Evolutionary conservation across 1,140 invertebrate genomes (phyloP).

Genomic region (Calephelis nemesis): DNA sequence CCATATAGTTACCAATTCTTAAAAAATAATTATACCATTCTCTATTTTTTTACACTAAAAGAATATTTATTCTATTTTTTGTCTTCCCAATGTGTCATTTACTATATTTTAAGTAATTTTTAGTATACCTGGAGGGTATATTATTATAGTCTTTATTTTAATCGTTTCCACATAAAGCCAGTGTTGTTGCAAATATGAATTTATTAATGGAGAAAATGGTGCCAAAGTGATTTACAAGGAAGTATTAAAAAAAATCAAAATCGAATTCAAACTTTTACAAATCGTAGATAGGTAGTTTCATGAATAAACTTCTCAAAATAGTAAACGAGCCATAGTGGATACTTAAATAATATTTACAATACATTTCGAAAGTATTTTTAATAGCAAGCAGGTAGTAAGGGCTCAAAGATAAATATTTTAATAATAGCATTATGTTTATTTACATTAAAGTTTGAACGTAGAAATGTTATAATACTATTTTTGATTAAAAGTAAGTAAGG

Average conservation of each 20-base stretch:
- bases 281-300: slow-evolving; percentile 45
- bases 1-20: too few relatives aligned
- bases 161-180: not conserved
- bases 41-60: not conserved
- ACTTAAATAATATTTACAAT: slow-evolving; percentile 18
- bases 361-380: slow-evolving; percentile 11
- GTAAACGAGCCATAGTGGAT: slow-evolving; percentile 15
- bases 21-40: too few relatives aligned
- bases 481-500: slow-evolving; percentile 36
- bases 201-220: slow-evolving; percentile 33
- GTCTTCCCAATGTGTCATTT: too few relatives aligned
- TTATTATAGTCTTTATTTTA: too few relatives aligned
- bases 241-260: slow-evolving; percentile 19
- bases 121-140: not conserved
- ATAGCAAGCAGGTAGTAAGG: slow-evolving; percentile 23
- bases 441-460: slow-evolving; percentile 29
- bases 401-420: slow-evolving; percentile 49
- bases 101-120: not conserved
- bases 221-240: slow-evolving; percentile 40
- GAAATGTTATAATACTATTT: slow-evolving; percentile 38
- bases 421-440: slow-evolving; percentile 31
- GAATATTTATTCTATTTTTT: not conserved
- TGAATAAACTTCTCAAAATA: slow-evolving; percentile 30
- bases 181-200: not conserved
- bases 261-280: slow-evolving; percentile 43